Conservation (phyloP, 1,140 invertebrate genomes). For the Zelostemma sp. region DNA sequence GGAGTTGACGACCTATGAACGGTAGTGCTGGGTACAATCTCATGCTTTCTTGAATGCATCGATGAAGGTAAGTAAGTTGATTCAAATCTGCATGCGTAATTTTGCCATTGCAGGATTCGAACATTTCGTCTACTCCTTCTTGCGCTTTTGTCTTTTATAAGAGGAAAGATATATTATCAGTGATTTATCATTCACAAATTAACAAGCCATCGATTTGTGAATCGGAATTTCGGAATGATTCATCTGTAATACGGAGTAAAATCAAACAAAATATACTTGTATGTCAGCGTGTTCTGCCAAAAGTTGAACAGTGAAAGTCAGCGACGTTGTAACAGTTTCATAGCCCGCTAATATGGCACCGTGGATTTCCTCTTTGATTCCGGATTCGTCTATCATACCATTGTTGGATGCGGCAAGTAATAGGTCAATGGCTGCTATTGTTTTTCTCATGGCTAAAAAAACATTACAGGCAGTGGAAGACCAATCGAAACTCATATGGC, state of each 20-base stretch:
- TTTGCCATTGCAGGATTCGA: slow-evolving; percentile 15
- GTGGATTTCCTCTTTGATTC: slow-evolving; percentile 81
- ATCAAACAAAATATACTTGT: too few relatives aligned
- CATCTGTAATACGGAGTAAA: too few relatives aligned
- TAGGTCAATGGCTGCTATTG: slow-evolving; percentile 78
- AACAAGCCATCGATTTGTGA: too few relatives aligned
- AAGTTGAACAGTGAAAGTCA: slow-evolving; percentile 15
- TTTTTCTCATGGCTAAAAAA: too few relatives aligned
- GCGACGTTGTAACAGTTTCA: slow-evolving; percentile 17
- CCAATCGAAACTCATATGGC: too few relatives aligned
- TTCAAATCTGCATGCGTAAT: slow-evolving; percentile 8
- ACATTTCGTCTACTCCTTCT: slow-evolving; percentile 20
- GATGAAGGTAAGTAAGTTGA: slow-evolving; percentile 21
- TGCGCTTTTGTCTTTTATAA: too few relatives aligned
- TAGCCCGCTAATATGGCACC: too few relatives aligned
- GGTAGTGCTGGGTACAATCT: slow-evolving; percentile 24
- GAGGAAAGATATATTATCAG: too few relatives aligned
- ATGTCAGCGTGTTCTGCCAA: slow-evolving; percentile 17
- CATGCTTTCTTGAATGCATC: slow-evolving; percentile 26
- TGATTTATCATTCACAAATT: neutral
- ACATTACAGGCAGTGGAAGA: too few relatives aligned
- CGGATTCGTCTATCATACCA: slow-evolving; percentile 69
- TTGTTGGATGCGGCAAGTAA: slow-evolving; percentile 74
- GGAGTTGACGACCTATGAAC: slow-evolving; percentile 41
- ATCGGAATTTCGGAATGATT: too few relatives aligned